Conservation (phyloP, 1,140 invertebrate genomes). For the Caenorhabditis latens region DNA sequence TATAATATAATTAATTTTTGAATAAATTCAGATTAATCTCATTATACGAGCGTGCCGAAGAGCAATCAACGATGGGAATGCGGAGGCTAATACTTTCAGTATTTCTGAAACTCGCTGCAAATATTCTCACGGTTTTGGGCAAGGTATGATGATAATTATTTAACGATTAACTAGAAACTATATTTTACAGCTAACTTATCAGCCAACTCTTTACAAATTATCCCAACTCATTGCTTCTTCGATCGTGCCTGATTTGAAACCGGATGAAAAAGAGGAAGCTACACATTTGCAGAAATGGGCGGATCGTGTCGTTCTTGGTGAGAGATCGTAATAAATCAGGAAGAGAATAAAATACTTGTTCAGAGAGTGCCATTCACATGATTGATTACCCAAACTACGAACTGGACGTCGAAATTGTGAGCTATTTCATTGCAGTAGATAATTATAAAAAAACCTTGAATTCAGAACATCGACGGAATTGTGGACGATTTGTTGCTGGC, state of each 20-base stretch:
- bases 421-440: not conserved
- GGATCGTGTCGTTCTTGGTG: constrained; percentile 14
- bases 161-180: not conserved
- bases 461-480: constrained; percentile 7
- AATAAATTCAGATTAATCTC: not conserved
- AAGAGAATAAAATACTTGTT: not conserved
- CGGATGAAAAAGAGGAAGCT: not conserved
- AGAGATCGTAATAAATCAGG: not conserved
- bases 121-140: constrained; percentile 16
- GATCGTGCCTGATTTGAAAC: not conserved
- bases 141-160: not conserved
- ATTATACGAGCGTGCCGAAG: not conserved
- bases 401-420: constrained; percentile 12
- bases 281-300: constrained; percentile 5
- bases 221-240: constrained; percentile 10
- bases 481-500: constrained; percentile 20
- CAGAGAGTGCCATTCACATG: constrained; percentile 10
- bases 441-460: not conserved
- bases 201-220: constrained; percentile 23
- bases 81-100: constrained; percentile 10
- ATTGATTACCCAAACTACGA: not conserved
- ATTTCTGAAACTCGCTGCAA: constrained; percentile 24
- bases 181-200: constrained; percentile 1
- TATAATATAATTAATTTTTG: not conserved
- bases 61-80: not conserved